Evolutionary conservation across 2,113 vertebrate species (phyloP), one percentile per base, ranked within the genome.

Genomic region (Maccullochella peelii): DNA sequence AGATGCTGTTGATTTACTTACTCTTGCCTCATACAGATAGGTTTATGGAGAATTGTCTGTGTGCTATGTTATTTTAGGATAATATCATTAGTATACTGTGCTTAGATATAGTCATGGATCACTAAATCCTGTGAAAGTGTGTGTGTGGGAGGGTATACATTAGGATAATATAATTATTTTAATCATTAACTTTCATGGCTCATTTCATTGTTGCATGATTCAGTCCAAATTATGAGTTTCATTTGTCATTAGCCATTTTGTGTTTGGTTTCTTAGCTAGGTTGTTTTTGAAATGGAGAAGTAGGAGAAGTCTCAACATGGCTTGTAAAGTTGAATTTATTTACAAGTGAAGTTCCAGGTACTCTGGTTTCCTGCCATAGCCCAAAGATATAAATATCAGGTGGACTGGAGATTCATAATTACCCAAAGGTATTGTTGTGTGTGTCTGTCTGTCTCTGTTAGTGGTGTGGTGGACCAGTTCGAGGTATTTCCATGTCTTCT

Each of bases 291-390:
- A 58, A 76, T 2, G 14, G 30, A 65, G 11, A 71, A 47, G 38
- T 57, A 27, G 33, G 33, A 33, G 33, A 77, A 61, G 33, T 78
- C 14, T 80, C 38, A 42, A 23, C 23, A 52, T 63, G 40, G 49
- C 69, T 58, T 68, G 25, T 71, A 69, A 72, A 66, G 18, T 58
- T 59, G 2, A 62, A 79, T 82, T 77, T 62, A 74, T 77, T 86
- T 47, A 58, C 30, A 74, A 71, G 25, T 80, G 23, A 69, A 80
- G 54, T 47, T 89, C 77, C 82, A 89, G 61, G 47, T 63, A 47
- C 42, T 72, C 36, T 80, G 23, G 73, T 82, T 79, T 88, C 52
- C 63, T 71, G 40, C 36, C 8, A 52, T 8, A 21, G 6, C 72
- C 58, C 59, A 79, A 52, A 59, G 15, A 70, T 47, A 73, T 81